Evolutionary conservation across 2,797 vertebrate genomes (phyloP).

Genomic region (Pangasius mekongensis): DNA sequence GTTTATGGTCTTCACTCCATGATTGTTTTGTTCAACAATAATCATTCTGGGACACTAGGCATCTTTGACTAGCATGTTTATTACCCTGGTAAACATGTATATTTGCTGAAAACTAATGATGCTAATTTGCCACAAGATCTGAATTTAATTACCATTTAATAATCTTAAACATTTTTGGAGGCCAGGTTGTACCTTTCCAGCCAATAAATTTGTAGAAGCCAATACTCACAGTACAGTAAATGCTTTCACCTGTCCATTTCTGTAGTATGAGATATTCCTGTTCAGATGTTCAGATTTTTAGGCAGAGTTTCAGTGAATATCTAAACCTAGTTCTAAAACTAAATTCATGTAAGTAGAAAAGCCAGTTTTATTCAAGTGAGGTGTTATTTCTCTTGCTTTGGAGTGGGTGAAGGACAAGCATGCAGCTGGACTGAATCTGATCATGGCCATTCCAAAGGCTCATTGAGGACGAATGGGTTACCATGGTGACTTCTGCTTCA

Average conservation of each 20-base stretch:
- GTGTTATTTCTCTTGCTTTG: not conserved
- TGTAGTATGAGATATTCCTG: not conserved
- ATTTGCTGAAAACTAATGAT: not conserved
- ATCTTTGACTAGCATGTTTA: not conserved
- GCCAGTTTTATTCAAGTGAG: not conserved
- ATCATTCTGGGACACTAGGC: not conserved
- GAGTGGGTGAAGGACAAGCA: conserved; percentile 5
- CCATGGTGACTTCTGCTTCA: conserved; percentile 10
- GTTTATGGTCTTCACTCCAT: not conserved
- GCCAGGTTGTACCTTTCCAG: not conserved
- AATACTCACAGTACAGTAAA: not conserved
- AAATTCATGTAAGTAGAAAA: not conserved
- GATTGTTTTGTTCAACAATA: not conserved
- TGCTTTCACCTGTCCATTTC: not conserved
- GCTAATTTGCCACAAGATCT: not conserved
- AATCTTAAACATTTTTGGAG: not conserved
- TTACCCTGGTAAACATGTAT: not conserved
- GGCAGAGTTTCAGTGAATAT: not conserved
- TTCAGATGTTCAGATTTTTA: not conserved
- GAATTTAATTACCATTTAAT: not conserved
- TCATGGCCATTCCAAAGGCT: conserved; percentile 11
- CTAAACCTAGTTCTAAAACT: too few relatives aligned
- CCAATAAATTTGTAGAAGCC: not conserved
- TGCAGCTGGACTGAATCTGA: conserved; percentile 38
- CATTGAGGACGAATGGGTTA: not conserved